Percentiles rank a stretch among this genome's conserved stretches.
Evolutionary conservation across 2,797 vertebrate species (phyloP).

Genomic region (Cygnus olor): DNA sequence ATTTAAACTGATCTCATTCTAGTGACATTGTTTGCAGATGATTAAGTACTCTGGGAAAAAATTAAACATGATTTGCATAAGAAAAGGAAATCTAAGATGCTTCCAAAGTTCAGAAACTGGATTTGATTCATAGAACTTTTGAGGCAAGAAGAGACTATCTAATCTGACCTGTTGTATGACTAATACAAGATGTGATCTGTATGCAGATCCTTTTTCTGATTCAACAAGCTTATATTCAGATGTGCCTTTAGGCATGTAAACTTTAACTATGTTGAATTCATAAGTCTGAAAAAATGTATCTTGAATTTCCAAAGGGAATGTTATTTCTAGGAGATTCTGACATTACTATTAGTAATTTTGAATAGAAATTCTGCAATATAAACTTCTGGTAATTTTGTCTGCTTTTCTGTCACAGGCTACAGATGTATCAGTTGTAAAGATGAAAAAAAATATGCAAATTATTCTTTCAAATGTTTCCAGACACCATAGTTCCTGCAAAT

Average conservation of each 20-base stretch:
- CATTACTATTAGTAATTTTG: neutral
- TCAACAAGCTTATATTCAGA: neutral
- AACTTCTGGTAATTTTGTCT: neutral
- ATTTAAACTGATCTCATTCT: neutral
- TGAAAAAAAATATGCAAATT: neutral
- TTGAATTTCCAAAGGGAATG: neutral
- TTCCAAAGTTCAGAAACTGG: constrained; percentile 7
- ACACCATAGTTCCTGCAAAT: neutral
- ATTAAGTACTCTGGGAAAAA: neutral
- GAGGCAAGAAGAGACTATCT: neutral
- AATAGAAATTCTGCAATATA: neutral
- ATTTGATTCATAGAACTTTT: neutral
- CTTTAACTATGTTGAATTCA: accelerated
- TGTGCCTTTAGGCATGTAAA: neutral
- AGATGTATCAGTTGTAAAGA: neutral
- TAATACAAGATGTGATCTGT: neutral
- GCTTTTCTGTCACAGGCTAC: neutral
- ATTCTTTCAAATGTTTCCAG: neutral
- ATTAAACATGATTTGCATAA: neutral
- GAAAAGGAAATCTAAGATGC: neutral
- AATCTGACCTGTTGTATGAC: constrained; percentile 8
- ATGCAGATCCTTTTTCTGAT: neutral
- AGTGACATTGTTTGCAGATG: neutral
- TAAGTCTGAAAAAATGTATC: neutral
- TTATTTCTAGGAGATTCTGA: neutral